Evolutionary conservation across 2,888 invertebrate species (phyloP).

Genomic region (Parnassius orleans): DNA sequence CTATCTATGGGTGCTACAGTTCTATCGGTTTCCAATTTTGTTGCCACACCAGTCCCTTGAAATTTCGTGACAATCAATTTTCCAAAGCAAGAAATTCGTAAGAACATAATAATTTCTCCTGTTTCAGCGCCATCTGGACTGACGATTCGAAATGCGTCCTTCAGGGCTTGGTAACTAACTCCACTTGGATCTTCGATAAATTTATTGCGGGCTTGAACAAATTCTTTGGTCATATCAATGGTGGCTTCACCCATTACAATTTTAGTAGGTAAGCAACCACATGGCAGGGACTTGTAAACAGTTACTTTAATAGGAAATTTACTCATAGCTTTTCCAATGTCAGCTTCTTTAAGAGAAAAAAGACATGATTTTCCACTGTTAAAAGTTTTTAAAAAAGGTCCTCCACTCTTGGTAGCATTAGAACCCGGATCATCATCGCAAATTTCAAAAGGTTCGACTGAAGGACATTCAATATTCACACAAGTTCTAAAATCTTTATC

Average conservation of each 20-base stretch:
- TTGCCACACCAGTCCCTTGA: conserved; percentile 63
- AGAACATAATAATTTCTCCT: conserved; percentile 82
- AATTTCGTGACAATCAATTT: conserved; percentile 84
- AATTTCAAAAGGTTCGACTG: conserved; percentile 81
- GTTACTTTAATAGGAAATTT: conserved; percentile 80
- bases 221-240: conserved; percentile 82
- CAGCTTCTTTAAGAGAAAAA: conserved; percentile 81
- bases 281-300: conserved; percentile 82
- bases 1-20: conserved; percentile 51
- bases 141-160: conserved; percentile 80
- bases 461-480: conserved; percentile 81
- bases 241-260: conserved; percentile 80
- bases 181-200: conserved; percentile 68
- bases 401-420: conserved; percentile 58
- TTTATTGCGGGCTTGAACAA: conserved; percentile 78
- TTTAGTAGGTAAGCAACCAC: conserved; percentile 83
- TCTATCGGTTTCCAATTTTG: conserved; percentile 43
- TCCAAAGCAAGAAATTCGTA: conserved; percentile 84
- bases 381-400: conserved; percentile 69
- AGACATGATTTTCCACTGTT: conserved; percentile 85
- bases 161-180: conserved; percentile 79
- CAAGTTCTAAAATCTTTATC: conserved; percentile 80
- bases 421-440: conserved; percentile 81
- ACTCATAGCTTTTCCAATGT: conserved; percentile 74
- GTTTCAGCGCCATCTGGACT: conserved; percentile 72